Conservation (phyloP, 2,797 vertebrate genomes). For the Danio aesculapii region DNA sequence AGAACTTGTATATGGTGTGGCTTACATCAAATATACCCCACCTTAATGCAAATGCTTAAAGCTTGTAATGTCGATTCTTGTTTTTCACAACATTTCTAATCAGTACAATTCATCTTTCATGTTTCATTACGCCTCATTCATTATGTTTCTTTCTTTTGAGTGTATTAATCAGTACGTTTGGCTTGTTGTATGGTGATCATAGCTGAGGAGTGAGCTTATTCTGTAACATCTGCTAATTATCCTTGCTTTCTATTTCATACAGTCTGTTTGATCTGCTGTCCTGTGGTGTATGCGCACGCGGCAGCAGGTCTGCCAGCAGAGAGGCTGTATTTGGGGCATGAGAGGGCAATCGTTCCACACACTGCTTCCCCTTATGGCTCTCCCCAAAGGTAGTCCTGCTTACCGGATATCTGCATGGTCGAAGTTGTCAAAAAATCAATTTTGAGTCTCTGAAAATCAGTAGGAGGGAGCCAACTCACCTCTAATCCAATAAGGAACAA, state of each 20-base stretch:
- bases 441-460: slow-evolving; percentile 71
- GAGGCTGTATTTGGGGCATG: slow-evolving; percentile 68
- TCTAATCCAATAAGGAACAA: not conserved
- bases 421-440: slow-evolving; percentile 75
- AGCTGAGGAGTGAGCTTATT: slow-evolving; percentile 71
- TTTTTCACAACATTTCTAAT: slow-evolving; percentile 28
- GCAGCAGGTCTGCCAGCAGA: slow-evolving; percentile 37
- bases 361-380: slow-evolving; percentile 18
- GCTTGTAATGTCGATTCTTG: not conserved
- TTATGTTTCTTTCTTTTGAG: slow-evolving; percentile 12
- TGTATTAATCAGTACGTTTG: slow-evolving; percentile 38
- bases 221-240: slow-evolving; percentile 84
- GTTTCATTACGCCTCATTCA: not conserved
- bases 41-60: not conserved
- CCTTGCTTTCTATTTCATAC: slow-evolving; percentile 80
- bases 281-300: slow-evolving; percentile 74
- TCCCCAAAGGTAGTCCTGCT: slow-evolving; percentile 6
- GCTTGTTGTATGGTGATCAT: not conserved
- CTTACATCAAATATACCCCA: slow-evolving; percentile 13
- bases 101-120: slow-evolving; percentile 17
- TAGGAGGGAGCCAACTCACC: slow-evolving; percentile 54
- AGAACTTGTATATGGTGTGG: not conserved
- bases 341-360: slow-evolving; percentile 24
- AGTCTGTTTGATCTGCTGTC: slow-evolving; percentile 84
- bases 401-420: slow-evolving; percentile 61